Conservation (phyloP, 1,140 invertebrate species). For the Trialeurodes vaporariorum region DNA sequence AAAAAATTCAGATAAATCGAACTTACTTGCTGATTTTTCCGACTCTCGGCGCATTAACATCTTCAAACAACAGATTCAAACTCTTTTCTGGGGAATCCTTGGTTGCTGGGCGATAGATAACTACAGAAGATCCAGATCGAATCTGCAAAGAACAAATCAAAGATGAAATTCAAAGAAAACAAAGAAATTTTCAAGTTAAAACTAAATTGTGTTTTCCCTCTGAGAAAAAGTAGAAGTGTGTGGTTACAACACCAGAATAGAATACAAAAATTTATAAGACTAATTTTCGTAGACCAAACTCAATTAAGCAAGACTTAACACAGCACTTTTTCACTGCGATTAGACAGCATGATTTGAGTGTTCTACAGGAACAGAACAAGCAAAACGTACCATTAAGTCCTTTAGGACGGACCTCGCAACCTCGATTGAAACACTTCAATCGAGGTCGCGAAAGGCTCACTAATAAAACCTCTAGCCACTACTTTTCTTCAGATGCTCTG, state of each 20-base stretch:
- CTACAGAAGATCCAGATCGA: background rate
- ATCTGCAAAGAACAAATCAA: background rate
- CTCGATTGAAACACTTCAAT: too few relatives aligned
- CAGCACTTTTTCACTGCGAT: background rate
- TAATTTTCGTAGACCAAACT: too few relatives aligned
- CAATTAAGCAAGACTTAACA: background rate
- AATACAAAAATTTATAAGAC: too few relatives aligned
- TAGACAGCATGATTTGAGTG: too few relatives aligned
- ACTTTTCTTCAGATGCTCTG: too few relatives aligned
- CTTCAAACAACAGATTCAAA: background rate
- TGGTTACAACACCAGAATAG: too few relatives aligned
- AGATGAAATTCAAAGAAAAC: background rate
- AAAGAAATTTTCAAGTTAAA: background rate
- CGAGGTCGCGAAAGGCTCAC: too few relatives aligned
- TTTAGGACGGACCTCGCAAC: too few relatives aligned
- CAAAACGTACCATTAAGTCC: too few relatives aligned
- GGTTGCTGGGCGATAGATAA: background rate
- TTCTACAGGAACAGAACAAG: too few relatives aligned
- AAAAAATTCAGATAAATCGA: too few relatives aligned
- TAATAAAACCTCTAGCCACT: too few relatives aligned
- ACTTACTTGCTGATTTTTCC: background rate
- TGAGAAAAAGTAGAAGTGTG: background rate
- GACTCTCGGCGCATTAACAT: background rate
- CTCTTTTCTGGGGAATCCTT: background rate
- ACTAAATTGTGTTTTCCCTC: background rate